Percentiles rank a stretch among this genome's conserved stretches.
phyloP scores from a whole-genome alignment of 92 coral and sea anemone species.

The Muricea muricata region DNA sequence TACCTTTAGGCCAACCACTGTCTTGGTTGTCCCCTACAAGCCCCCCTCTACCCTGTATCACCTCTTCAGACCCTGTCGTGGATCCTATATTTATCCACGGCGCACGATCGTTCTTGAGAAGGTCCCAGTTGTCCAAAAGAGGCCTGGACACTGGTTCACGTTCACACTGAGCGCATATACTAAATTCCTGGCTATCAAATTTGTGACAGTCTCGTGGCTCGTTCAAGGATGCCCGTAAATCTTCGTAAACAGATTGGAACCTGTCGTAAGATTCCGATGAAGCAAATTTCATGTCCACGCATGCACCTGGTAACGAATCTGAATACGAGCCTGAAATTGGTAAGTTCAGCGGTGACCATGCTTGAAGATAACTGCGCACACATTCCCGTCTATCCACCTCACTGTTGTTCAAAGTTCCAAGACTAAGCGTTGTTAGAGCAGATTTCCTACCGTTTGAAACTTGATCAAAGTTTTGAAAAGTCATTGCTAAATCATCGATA shows the following conservation, averaged over 20 bases:
- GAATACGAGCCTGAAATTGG: background rate
- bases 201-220: background rate
- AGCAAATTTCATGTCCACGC: background rate
- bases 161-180: conserved; percentile 5
- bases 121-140: background rate
- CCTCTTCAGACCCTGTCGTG: background rate
- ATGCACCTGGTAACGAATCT: background rate
- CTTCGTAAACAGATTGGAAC: background rate
- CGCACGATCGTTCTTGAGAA: background rate
- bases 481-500: background rate
- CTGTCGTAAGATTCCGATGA: background rate
- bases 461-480: background rate
- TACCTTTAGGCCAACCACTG: background rate
- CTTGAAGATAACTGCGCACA: conserved; percentile 15
- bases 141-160: background rate
- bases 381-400: conserved; percentile 18
- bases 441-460: background rate
- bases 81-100: conserved; percentile 18
- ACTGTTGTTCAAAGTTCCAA: conserved; percentile 11
- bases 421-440: background rate
- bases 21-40: background rate
- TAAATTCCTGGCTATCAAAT: background rate
- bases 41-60: background rate
- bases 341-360: conserved; percentile 14
- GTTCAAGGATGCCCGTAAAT: background rate